Base-by-base conservation (phyloP, 2,113 vertebrate genomes). In the Phaethon lepturus region DNA sequence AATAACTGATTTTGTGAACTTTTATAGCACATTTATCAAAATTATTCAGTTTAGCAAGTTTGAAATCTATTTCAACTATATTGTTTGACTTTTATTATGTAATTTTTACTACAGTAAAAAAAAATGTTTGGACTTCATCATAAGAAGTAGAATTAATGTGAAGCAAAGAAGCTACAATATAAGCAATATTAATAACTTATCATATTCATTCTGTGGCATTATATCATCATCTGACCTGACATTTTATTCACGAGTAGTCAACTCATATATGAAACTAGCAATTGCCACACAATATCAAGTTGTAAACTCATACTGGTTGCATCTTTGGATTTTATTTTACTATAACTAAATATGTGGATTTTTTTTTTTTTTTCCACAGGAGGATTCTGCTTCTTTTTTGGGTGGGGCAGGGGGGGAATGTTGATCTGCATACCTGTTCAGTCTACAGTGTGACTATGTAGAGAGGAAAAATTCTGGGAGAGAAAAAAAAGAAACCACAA, bases 401-500 rank as follows among this genome's bases (percentile, higher is more conserved):
- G 10, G 26, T 1, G 2, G 20, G 11, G 5, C 23, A 23, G 25
- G 24, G 12, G 4, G 10, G 9, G 15, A 10, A 44, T 9, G 31
- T 11, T 55, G 24, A 33, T 68, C 64, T 81, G 17, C 6, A 13
- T 2, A 2, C 3, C 17, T 64, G 0, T 69, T 60, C 14, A 17
- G 7, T 64, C 53, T 85, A 45, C 4, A 18, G 12, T 16, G 28
- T 13, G 28, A 12, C 18, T 69, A 26, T 35, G 3, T 20, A 40
- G 16, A 62, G 6, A 64, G 20, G 15, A 81, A 64, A 1, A 88
- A 29, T 23, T 38, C 17, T n/a, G 5, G 11, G 26, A 53, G 19
- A 1, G 35, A 38, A 40, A n/a, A 24, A 25, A 1, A n/a, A 44
- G 40, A 38, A 17, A 24, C n/a, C n/a, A n/a, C 2, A 12, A 38